Base-by-base conservation (phyloP, 2,113 vertebrate species). In the Notothenia rossii region DNA sequence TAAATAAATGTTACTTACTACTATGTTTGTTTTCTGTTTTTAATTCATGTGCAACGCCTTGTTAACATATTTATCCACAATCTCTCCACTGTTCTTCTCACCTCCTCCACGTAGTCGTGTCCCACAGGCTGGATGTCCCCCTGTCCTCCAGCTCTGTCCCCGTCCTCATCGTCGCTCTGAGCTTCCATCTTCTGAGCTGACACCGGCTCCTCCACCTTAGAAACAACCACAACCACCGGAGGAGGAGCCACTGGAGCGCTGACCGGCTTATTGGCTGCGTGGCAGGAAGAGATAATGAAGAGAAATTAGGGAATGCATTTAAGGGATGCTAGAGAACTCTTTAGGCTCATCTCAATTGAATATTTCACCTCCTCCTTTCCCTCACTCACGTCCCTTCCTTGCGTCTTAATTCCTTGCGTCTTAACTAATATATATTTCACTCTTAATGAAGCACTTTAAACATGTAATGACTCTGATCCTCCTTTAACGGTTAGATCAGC, bases 91-190 rank as follows among this genome's bases (percentile, higher is more conserved):
- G 51, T 60, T 36, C 1, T 17, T 0, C 74, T 69, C 75, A 96
- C 95, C 94, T 96, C 95, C 83, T 96, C 95, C 15, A 96, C 90
- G 0, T 92, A 95, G 86, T 95, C 91, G 0, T 88, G 94, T 64
- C 95, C 96, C 65, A 95, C 94, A 0, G 95, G 93, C 45, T 95
- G 93, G 2, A 91, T 84, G n/a, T 94, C 94, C 9, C 91, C 92
- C 33, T 83, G 89, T 3, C 79, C 73, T 15, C 89, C 84, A 0
- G 88, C 51, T 66, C 69, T 66, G 22, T 95, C 93, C 0, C 55
- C 60, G 12, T 88, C 66, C 59, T 93, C 93, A 1, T 86, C 89
- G 0, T 95, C 94, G 43, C 91, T 86, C 0, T 83, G 89, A 11
- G 81, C 17, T 2, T 94, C 92, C 17, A 86, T 55, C 77, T 86